phyloP scores from a whole-genome alignment of 2,797 vertebrate genomes.

The Pangasius macronema region DNA sequence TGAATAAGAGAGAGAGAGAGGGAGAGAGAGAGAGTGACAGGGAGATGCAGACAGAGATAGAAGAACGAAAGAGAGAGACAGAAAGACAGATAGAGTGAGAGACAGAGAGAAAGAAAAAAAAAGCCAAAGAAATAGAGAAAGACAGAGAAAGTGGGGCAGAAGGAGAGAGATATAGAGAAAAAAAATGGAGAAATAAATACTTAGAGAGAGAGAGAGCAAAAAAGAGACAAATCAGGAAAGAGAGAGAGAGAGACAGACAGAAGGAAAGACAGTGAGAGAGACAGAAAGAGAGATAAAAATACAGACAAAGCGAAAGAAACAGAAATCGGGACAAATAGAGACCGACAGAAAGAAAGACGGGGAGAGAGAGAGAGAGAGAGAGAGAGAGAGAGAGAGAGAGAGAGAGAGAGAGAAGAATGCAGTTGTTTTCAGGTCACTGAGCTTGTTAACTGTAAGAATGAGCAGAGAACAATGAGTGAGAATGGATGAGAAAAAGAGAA shows the following conservation, averaged over 20 bases:
- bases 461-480: background rate
- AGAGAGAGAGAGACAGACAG: background rate
- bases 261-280: background rate
- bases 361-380: conserved; percentile 28
- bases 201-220: conserved; percentile 45
- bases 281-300: background rate
- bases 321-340: background rate
- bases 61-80: background rate
- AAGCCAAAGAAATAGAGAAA: background rate
- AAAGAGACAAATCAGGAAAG: conserved; percentile 44
- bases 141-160: too few species aligned
- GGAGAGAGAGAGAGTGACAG: background rate
- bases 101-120: background rate
- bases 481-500: background rate
- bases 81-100: background rate
- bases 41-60: background rate
- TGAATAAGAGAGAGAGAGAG: background rate
- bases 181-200: conserved; percentile 10
- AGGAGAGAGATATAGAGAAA: background rate
- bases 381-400: conserved; percentile 29
- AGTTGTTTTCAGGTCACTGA: conserved; percentile 15
- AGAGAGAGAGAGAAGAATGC: conserved; percentile 29
- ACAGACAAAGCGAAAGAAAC: conserved; percentile 12
- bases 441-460: background rate
- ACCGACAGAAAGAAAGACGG: background rate